Base-by-base conservation (phyloP, 1,140 invertebrate species). In the Drosophila cardini region DNA sequence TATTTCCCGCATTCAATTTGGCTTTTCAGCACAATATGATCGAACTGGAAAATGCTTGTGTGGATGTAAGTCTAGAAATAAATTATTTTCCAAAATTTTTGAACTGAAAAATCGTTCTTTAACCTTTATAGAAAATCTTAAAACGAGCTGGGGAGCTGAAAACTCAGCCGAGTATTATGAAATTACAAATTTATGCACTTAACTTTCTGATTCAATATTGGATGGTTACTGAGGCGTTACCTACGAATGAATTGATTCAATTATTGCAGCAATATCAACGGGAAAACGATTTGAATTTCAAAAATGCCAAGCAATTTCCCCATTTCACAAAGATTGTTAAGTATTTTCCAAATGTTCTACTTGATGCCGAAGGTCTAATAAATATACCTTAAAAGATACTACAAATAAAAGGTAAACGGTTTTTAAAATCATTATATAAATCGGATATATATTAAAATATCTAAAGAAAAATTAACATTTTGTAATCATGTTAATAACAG, bases 1-100 rank as follows among this genome's bases (percentile, higher is more conserved):
- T 78, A n/a, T 76, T 84, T 9, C 80, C 80, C 0, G 67, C 80
- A 9, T 79, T 67, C 4, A 65, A 84, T 67, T 43, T 84, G 57
- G 68, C 79, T 2, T 84, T 84, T 38, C 76, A 72, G 4, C 72
- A 82, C 30, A 76, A 78, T 15, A 76, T 84, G 30, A 2, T 16
- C 0, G 72, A 82, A 15, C 13, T 84, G 18, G 80, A 84, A 50
- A 43, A 57, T 0, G 48, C 42, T 1, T 79, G 76, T 34, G 38
- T 84, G 15, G 53, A 18, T 11, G 80, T 84, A 40, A 42, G 68
- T 40, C 15, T 10, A 16, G 32, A 46, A 46, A 30, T 57, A 46
- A 38, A 7, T 42, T n/a, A 11, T 26, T 7, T 13, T 43, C 11
- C n/a, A n/a, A n/a, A n/a, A 11, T 10, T 2, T 2, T 9, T 21